A percentile compares a stretch with the other conserved stretches of the same genome.
phyloP scores from a whole-genome alignment of 2,888 invertebrate genomes.

The Drosophila cognata region DNA sequence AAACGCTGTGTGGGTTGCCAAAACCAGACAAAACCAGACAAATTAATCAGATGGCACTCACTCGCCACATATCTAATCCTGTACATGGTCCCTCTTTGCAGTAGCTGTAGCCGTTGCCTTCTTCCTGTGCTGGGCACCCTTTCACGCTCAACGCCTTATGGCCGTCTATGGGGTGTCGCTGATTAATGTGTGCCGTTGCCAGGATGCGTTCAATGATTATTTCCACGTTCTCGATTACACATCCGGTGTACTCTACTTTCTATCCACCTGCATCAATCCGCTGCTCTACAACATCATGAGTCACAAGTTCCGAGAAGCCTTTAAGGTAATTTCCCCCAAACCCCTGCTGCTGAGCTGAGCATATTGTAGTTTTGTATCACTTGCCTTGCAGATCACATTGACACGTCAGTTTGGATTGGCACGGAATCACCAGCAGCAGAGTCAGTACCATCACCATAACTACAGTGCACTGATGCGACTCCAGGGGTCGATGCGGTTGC shows the following conservation, averaged over 20 bases:
- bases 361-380: neutral
- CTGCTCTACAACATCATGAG: slow-evolving; percentile 90
- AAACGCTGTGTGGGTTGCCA: slow-evolving; percentile 40
- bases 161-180: slow-evolving; percentile 88
- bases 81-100: slow-evolving; percentile 83
- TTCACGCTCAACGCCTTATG: slow-evolving; percentile 95
- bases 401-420: slow-evolving; percentile 83
- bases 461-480: slow-evolving; percentile 84
- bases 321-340: slow-evolving; percentile 86
- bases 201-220: slow-evolving; percentile 86
- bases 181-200: slow-evolving; percentile 77
- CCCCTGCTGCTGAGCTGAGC: neutral
- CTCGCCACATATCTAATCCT: slow-evolving; percentile 10
- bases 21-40: neutral
- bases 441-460: slow-evolving; percentile 80
- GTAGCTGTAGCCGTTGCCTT: slow-evolving; percentile 94
- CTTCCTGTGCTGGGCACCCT: slow-evolving; percentile 96
- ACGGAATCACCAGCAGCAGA: slow-evolving; percentile 79
- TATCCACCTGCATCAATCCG: slow-evolving; percentile 90
- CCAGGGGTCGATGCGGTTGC: slow-evolving; percentile 84
- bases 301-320: slow-evolving; percentile 89
- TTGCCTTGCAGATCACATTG: slow-evolving; percentile 78
- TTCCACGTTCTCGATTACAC: slow-evolving; percentile 88
- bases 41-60: slow-evolving; percentile 20
- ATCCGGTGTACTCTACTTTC: slow-evolving; percentile 89